Conservation (phyloP, 2,113 vertebrate genomes). For the Halichoerus grypus region DNA sequence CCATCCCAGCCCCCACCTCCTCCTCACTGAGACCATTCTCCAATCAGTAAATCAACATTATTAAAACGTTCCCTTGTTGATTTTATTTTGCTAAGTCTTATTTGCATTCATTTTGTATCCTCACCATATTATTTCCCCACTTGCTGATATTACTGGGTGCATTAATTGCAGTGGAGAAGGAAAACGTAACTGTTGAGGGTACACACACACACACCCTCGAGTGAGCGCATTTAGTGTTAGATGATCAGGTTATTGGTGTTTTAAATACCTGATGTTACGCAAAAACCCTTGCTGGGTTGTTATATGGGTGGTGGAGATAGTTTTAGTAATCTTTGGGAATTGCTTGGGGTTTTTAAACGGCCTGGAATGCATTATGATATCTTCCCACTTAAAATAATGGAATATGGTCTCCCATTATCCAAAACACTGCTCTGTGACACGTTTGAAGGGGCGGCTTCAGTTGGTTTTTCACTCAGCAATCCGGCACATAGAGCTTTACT, state of each 20-base stretch:
- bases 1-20: too few species aligned
- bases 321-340: slow-evolving; percentile 8
- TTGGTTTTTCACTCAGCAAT: background rate
- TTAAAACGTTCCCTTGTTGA: background rate
- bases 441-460: background rate
- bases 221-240: background rate
- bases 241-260: background rate
- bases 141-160: background rate
- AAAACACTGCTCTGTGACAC: background rate
- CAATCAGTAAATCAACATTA: background rate
- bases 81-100: background rate
- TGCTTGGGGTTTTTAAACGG: background rate
- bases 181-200: background rate
- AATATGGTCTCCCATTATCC: background rate
- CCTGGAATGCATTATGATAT: background rate
- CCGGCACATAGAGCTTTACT: background rate
- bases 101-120: background rate
- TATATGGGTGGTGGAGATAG: background rate
- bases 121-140: background rate
- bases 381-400: background rate
- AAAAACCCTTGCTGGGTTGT: background rate
- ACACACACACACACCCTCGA: background rate
- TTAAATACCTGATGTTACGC: background rate
- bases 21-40: background rate
- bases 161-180: background rate